Percentiles rank a stretch among this genome's conserved stretches.
Conservation (phyloP, 1,140 invertebrate species). For the Drosophila triauraria region DNA sequence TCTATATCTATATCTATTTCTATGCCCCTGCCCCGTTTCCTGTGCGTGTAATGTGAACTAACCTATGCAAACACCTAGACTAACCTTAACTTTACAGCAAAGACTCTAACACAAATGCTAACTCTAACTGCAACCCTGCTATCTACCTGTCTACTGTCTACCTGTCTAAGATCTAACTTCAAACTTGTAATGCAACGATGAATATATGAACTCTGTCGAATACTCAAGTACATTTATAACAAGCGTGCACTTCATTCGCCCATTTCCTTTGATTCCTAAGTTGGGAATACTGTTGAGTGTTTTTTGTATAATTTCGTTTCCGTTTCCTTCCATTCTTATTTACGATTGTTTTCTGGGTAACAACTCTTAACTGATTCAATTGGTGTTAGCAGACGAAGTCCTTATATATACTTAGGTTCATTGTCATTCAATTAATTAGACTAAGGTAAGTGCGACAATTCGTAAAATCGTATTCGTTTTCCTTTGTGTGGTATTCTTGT, state of each 20-base stretch:
- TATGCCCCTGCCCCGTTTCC: slow-evolving; percentile 52
- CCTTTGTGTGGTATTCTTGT: slow-evolving; percentile 69
- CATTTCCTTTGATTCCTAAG: slow-evolving; percentile 39
- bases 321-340: slow-evolving; percentile 14
- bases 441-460: slow-evolving; percentile 71
- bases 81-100: slow-evolving; percentile 38
- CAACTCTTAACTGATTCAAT: slow-evolving; percentile 31
- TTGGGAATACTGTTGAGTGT: not conserved
- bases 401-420: slow-evolving; percentile 56
- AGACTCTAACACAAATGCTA: slow-evolving; percentile 56
- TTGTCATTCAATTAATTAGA: slow-evolving; percentile 51
- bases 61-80: slow-evolving; percentile 22
- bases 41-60: slow-evolving; percentile 61
- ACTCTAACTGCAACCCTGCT: slow-evolving; percentile 35
- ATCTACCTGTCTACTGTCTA: slow-evolving; percentile 15
- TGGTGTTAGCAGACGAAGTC: slow-evolving; percentile 54
- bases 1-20: slow-evolving; percentile 41
- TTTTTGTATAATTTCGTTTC: not conserved
- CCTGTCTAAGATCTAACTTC: slow-evolving; percentile 30
- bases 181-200: slow-evolving; percentile 54
- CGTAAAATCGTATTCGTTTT: slow-evolving; percentile 43
- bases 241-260: slow-evolving; percentile 55
- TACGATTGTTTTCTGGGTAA: slow-evolving; percentile 52
- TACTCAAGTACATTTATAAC: slow-evolving; percentile 18
- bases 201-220: slow-evolving; percentile 33